phyloP scores from a whole-genome alignment of 2,888 invertebrate species.

The Tortrix viridana region DNA sequence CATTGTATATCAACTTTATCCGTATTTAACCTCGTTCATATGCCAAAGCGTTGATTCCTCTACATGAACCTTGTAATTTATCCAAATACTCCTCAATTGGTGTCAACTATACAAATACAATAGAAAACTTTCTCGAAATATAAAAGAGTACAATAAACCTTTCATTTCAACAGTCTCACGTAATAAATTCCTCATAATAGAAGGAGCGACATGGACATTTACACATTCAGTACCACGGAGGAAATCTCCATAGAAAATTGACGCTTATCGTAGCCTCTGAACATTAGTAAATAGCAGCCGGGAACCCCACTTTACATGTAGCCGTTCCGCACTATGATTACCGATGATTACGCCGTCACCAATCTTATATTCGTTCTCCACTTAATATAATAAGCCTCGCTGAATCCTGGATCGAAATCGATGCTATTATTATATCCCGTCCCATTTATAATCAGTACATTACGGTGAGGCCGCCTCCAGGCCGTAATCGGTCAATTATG shows the following conservation, averaged over 20 bases:
- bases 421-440: conserved; percentile 79
- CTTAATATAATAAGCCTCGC: conserved; percentile 82
- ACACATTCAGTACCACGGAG: conserved; percentile 25
- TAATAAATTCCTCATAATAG: conserved; percentile 46
- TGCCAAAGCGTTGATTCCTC: too few species aligned
- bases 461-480: conserved; percentile 65
- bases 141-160: conserved; percentile 34
- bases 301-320: conserved; percentile 49
- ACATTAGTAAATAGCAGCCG: conserved; percentile 42
- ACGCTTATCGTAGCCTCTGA: conserved; percentile 21
- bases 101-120: conserved; percentile 17
- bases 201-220: conserved; percentile 54
- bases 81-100: neutral
- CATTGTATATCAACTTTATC: too few species aligned
- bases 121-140: conserved; percentile 20
- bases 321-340: conserved; percentile 68
- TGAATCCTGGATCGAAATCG: conserved; percentile 76
- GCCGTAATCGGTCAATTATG: conserved; percentile 80
- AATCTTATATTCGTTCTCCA: conserved; percentile 74
- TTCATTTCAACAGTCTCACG: conserved; percentile 36
- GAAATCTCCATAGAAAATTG: too few species aligned
- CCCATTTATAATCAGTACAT: conserved; percentile 79
- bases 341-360: conserved; percentile 79
- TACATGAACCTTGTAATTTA: too few species aligned
- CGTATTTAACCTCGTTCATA: too few species aligned